Base-by-base conservation (phyloP, 2,888 invertebrate genomes). In the Sinhomidia bicolor region DNA sequence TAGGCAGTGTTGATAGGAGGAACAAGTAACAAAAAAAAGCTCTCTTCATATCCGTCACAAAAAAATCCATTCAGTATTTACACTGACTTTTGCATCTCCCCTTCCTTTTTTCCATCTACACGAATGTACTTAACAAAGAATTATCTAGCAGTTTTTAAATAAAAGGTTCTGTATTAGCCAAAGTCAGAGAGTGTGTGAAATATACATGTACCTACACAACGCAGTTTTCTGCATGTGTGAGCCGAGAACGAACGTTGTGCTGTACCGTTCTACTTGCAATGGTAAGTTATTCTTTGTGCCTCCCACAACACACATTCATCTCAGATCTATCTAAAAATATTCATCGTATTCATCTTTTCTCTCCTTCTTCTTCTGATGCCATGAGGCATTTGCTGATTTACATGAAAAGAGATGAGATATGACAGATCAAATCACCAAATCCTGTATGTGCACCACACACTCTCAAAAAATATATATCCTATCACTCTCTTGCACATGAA, bases 381-480 rank as follows among this genome's bases (percentile, higher is more conserved):
- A 17, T 41, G 78, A 78, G 54, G 57, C 78, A 78, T 78, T 57
- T 54, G 14, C 57, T 54, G 78, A 78, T 78, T 51, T 36, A 12
- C 57, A 78, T 23, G 78, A 54, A 57, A 54, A 78, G 78, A 78
- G 76, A 78, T 78, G 76, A 78, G 78, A 57, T 57, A 78, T 78
- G 78, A 78, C 78, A 78, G 78, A 78, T 78, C 78, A 78, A 78
- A 78, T 78, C 78, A 51, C 57, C 78, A 32, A n/a, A 54, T 54
- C 32, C 32, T 51, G 4, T 23, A 14, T 51, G 36, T 7, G 36
- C 36, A 36, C 36, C 7, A 36, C 36, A 36, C 36, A 20, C 78
- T 57, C 54, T 78, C 32, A 17, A 78, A 78, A 78, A 36, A 54
- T 29, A n/a, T n/a, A 36, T 7, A 3, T 78, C 10, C 17, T 47